Conservation (phyloP, 2,888 invertebrate genomes). For the Scaptomyza caliginosa region DNA sequence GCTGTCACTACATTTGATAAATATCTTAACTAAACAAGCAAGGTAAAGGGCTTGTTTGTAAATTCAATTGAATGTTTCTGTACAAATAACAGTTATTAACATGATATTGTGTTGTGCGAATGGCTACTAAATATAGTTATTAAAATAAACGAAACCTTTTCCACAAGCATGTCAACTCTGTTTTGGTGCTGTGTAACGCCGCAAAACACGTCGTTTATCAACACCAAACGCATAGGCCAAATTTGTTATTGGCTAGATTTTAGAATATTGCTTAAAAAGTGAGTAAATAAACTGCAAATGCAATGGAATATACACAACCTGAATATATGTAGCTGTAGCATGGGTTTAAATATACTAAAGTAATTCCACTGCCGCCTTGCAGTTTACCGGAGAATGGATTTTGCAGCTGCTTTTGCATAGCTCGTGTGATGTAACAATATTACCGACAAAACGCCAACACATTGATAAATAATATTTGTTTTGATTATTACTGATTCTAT, state of each 20-base stretch:
- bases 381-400: not conserved
- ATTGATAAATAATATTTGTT: constrained; percentile 9
- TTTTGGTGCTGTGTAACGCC: constrained; percentile 13
- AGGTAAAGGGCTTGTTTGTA: not conserved
- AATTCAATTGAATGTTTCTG: not conserved
- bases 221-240: constrained; percentile 50
- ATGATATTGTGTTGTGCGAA: too few relatives aligned
- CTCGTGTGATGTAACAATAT: constrained; percentile 46
- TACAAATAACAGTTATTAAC: not conserved
- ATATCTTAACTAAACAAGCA: not conserved
- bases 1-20: constrained; percentile 43
- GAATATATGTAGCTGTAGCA: not conserved
- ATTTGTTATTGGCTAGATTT: constrained; percentile 66
- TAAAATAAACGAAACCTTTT: not conserved
- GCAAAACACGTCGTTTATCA: constrained; percentile 40
- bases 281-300: constrained; percentile 38
- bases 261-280: constrained; percentile 61
- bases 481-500: not conserved
- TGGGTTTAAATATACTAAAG: too few relatives aligned
- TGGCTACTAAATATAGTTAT: not conserved
- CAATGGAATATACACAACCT: not conserved
- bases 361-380: not conserved
- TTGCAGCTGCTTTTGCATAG: not conserved
- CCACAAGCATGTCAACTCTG: constrained; percentile 21
- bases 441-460: constrained; percentile 24